Percentiles rank a stretch among this genome's conserved stretches.
Evolutionary conservation across 2,797 vertebrate genomes (phyloP).

Genomic region (Limosa lapponica): DNA sequence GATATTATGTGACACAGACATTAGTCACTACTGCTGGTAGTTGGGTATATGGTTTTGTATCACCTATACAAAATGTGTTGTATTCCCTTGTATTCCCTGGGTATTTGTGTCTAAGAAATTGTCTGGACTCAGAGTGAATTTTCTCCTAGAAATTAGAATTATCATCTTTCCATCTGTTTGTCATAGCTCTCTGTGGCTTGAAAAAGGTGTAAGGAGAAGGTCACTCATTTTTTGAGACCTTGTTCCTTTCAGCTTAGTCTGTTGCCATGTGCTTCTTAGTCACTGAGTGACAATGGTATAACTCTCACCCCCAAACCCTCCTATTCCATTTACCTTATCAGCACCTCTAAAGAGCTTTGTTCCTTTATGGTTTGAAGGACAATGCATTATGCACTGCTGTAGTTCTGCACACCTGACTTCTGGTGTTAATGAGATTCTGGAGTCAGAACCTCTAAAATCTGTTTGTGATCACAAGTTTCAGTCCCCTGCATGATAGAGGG

Average conservation of each 20-base stretch:
- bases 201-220: not conserved
- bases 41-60: not conserved
- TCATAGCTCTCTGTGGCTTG: not conserved
- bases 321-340: not conserved
- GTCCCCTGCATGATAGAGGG: not conserved
- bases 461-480: not conserved
- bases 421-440: not conserved
- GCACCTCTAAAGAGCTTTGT: not conserved
- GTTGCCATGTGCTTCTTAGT: not conserved
- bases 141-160: not conserved
- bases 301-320: not conserved
- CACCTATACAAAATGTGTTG: not conserved
- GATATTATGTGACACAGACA: conserved; percentile 16
- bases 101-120: not conserved
- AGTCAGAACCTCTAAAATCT: not conserved
- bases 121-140: not conserved
- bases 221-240: not conserved
- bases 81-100: not conserved
- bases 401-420: not conserved
- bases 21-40: conserved; percentile 30
- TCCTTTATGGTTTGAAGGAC: not conserved
- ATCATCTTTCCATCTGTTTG: not conserved
- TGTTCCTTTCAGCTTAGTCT: not conserved
- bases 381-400: not conserved
- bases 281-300: not conserved